Evolutionary conservation across 2,888 invertebrate genomes (phyloP).

Genomic region (Xestia rhomboidea): DNA sequence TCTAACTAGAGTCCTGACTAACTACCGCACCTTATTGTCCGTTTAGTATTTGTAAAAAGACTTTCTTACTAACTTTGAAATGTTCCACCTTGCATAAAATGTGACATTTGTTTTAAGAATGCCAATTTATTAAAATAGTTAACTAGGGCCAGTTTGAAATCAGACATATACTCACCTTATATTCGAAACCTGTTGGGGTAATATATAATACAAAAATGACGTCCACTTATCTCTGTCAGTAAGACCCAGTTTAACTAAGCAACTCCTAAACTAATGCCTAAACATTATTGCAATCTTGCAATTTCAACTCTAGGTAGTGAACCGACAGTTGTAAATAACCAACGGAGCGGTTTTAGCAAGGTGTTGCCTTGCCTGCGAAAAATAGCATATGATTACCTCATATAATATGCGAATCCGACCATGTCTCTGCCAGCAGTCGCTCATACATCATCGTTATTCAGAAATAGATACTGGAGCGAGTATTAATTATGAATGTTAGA

Average conservation of each 20-base stretch:
- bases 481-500: not conserved
- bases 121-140: not conserved
- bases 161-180: not conserved
- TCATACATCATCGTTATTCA: constrained; percentile 41
- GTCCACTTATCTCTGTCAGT: constrained; percentile 17
- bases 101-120: not conserved
- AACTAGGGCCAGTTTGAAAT: not conserved
- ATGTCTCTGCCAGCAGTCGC: constrained; percentile 30
- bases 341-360: not conserved
- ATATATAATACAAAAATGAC: constrained; percentile 23
- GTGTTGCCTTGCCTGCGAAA: not conserved
- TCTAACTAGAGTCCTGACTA: too few relatives aligned
- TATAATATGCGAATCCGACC: constrained; percentile 11
- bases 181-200: constrained; percentile 4
- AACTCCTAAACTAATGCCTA: not conserved
- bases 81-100: not conserved
- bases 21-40: too few relatives aligned
- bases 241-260: not conserved
- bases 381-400: constrained; percentile 17
- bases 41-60: too few relatives aligned
- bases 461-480: constrained; percentile 49
- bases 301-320: not conserved
- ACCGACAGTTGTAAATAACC: not conserved
- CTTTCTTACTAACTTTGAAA: not conserved
- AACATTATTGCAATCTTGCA: not conserved